These are phyloP conservation scores for Excalfactoria chinensis DNA, from an alignment of 2,113 vertebrate species.

Conservation along the genomic window DNA sequence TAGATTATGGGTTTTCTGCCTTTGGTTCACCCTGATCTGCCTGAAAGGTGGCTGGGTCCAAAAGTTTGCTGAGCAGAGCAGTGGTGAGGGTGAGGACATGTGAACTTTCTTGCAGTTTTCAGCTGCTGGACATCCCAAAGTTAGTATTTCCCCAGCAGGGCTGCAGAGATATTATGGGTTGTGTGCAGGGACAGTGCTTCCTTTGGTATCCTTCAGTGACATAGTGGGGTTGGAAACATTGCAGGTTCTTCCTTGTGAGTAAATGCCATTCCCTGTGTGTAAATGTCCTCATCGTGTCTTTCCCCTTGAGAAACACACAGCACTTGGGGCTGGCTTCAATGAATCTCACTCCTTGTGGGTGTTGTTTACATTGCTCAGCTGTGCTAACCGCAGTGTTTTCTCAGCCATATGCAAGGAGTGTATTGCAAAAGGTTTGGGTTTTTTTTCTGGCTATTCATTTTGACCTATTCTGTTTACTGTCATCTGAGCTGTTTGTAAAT, in stretches of 20 bases:
- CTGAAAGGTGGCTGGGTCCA: background rate
- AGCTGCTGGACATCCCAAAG: background rate
- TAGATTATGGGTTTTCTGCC: background rate
- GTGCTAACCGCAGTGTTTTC: background rate
- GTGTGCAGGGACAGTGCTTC: background rate
- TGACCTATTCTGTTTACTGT: constrained; percentile 19
- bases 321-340: background rate
- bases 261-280: background rate
- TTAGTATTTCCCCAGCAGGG: background rate
- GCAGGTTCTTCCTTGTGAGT: background rate
- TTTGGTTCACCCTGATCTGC: background rate
- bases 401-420: background rate
- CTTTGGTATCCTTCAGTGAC: background rate
- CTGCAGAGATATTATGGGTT: background rate
- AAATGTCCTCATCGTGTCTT: background rate
- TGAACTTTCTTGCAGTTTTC: background rate
- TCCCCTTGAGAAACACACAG: background rate
- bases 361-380: constrained; percentile 1
- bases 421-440: background rate
- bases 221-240: background rate
- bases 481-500: constrained; percentile 6
- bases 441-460: constrained; percentile 13
- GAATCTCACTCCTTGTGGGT: background rate
- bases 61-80: background rate
- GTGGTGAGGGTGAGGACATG: background rate